Base-by-base conservation (phyloP, 2,113 vertebrate genomes). In the Mesoclemmys tuberculata region DNA sequence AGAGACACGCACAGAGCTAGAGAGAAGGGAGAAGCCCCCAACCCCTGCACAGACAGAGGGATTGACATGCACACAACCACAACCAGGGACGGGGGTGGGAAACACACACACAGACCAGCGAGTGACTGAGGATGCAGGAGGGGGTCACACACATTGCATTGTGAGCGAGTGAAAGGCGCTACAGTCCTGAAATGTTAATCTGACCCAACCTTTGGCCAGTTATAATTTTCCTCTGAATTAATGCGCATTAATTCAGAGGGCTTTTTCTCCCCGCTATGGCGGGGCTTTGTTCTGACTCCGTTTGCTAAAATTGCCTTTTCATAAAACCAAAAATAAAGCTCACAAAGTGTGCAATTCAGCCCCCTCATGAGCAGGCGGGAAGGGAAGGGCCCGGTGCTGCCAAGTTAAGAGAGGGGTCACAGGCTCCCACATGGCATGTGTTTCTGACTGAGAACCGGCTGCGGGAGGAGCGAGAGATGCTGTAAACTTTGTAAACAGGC, bases 151-250 rank as follows among this genome's bases (percentile, higher is more conserved):
- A 48, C 58, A 93, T 51, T 90, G 79, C 92, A 92, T 94, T 90
- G 94, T 96, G 93, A 88, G 88, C 1, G 0, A 58, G 90, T 96
- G 92, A 96, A 96, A 97, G 93, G 85, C 82, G 0, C 94, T 88
- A 89, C 90, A 93, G 94, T 96, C 92, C 78, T 3, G 0, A 98
- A 96, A 96, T 95, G 95, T 96, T 97, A 94, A 96, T 97, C 94
- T 97, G 97, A 94, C 92, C 93, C 95, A 97, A 95, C 92, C 92
- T 96, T 97, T 97, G 0, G 2, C 85, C 95, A 93, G 87, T 94
- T 94, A 68, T 89, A 93, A 93, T 96, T 95, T 96, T 84, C 86
- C 56, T 96, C 90, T 95, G 95, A 96, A 90, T 94, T 90, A 91
- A 48, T 3, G 0, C 89, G 61, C 92, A 90, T 95, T 96, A 90